A percentile compares a stretch with the other conserved stretches of the same genome.
Evolutionary conservation across 2,888 invertebrate genomes (phyloP).

Genomic region (Aphelenchoides bicaudatus): DNA sequence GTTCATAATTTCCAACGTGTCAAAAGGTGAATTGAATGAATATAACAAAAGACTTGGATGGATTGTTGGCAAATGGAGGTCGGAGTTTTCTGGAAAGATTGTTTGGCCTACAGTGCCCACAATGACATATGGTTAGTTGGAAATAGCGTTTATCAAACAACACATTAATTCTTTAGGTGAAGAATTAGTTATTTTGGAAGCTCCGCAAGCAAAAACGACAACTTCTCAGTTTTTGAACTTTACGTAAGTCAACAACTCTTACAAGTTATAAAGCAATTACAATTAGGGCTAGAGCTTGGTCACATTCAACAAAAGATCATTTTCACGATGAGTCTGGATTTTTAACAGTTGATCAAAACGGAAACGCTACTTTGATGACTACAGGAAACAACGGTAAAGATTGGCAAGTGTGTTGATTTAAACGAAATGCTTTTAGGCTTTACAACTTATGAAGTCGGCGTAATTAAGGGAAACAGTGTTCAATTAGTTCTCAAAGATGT

Average conservation of each 20-base stretch:
- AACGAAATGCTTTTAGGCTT: slow-evolving; percentile 46
- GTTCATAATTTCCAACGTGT: too few relatives aligned
- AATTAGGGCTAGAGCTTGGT: slow-evolving; percentile 60
- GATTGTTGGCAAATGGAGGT: slow-evolving; percentile 60
- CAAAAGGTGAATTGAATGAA: slow-evolving; percentile 30
- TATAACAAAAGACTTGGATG: slow-evolving; percentile 54
- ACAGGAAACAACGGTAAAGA: slow-evolving; percentile 59
- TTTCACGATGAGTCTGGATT: slow-evolving; percentile 62
- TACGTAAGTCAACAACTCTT: slow-evolving; percentile 41
- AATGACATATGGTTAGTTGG: slow-evolving; percentile 61
- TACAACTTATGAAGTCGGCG: slow-evolving; percentile 61
- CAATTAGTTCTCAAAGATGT: slow-evolving; percentile 60
- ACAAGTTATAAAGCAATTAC: slow-evolving; percentile 14
- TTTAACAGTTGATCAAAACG: slow-evolving; percentile 56
- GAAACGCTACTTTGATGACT: slow-evolving; percentile 61
- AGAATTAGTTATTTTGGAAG: slow-evolving; percentile 55
- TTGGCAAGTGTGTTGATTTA: not conserved
- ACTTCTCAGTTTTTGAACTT: slow-evolving; percentile 60
- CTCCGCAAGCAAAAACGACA: slow-evolving; percentile 57
- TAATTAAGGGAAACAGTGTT: slow-evolving; percentile 52
- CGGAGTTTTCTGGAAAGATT: slow-evolving; percentile 60
- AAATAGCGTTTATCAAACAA: too few relatives aligned
- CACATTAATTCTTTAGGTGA: too few relatives aligned
- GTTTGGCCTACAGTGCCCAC: slow-evolving; percentile 61
- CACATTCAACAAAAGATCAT: slow-evolving; percentile 61